A percentile compares a stretch with the other conserved stretches of the same genome.
These are phyloP conservation scores for Marasmarcha lunaedactyla DNA, from an alignment of 2,888 invertebrate species.

Conservation along the genomic window DNA sequence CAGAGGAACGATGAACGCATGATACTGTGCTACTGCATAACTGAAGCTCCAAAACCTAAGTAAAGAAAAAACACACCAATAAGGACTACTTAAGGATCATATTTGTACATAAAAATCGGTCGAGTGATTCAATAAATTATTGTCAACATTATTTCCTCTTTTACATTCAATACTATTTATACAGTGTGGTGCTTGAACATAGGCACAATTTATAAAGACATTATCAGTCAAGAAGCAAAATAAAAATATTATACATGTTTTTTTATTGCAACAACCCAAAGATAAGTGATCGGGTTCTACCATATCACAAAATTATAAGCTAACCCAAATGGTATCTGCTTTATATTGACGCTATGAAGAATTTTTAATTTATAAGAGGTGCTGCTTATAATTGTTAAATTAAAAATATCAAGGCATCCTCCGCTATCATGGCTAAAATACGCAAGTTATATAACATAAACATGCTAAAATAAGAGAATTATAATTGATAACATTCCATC, in stretches of 20 bases:
- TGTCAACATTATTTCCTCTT: conserved; percentile 16
- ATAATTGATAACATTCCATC: conserved; percentile 49
- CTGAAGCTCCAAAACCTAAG: conserved; percentile 2
- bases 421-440: no score
- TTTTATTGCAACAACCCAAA: conserved; percentile 68
- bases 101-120: conserved; percentile 38
- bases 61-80: conserved; percentile 13
- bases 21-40: not conserved
- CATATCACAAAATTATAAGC: conserved; percentile 35
- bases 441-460: conserved; percentile 10
- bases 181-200: conserved; percentile 31
- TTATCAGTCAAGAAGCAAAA: conserved; percentile 31
- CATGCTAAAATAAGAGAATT: conserved; percentile 12
- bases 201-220: conserved; percentile 34
- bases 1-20: conserved; percentile 22
- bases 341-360: no score
- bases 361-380: conserved; percentile 7
- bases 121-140: conserved; percentile 20
- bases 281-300: conserved; percentile 23
- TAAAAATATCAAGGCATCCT: no score
- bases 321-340: conserved; percentile 15
- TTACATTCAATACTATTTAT: conserved; percentile 16
- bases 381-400: no score
- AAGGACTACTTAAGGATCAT: conserved; percentile 21
- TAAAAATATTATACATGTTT: conserved; percentile 39